These are phyloP conservation scores for Sphaeramia orbicularis DNA, from an alignment of 2,797 vertebrate genomes.

Conservation along the genomic window DNA sequence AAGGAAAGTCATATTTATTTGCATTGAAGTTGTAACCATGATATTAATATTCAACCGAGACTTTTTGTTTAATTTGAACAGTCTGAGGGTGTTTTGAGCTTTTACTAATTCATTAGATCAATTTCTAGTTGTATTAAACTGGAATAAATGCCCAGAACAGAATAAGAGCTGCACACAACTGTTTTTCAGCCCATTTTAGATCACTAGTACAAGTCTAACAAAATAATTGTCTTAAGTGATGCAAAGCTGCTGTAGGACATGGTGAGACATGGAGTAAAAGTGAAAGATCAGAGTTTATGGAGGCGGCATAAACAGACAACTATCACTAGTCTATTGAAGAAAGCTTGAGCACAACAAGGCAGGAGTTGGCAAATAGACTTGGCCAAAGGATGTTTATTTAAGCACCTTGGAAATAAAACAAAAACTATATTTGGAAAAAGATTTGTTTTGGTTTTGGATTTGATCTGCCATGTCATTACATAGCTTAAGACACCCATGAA, in stretches of 20 bases:
- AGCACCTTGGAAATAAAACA: too few relatives aligned
- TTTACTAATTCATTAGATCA: neutral
- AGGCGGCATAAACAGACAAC: neutral
- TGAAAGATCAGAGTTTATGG: neutral
- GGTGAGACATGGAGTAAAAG: neutral
- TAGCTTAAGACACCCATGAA: too few relatives aligned
- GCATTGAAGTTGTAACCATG: neutral
- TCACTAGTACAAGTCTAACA: neutral
- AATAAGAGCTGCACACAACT: too few relatives aligned
- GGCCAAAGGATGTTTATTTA: too few relatives aligned
- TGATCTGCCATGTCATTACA: too few relatives aligned
- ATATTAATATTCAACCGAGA: too few relatives aligned
- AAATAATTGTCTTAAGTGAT: neutral
- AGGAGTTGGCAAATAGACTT: too few relatives aligned
- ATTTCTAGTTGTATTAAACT: neutral
- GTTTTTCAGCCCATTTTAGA: neutral
- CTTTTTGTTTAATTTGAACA: neutral
- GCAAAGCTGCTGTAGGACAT: neutral
- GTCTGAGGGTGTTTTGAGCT: neutral
- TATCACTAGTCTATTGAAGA: too few relatives aligned
- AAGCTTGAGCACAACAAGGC: too few relatives aligned
- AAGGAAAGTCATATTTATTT: neutral
- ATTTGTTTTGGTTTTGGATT: too few relatives aligned
- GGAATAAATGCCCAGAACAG: too few relatives aligned
- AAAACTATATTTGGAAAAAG: too few relatives aligned